A percentile compares a stretch with the other conserved stretches of the same genome.
Evolutionary conservation across 2,797 vertebrate genomes (phyloP).

Genomic region (Furcifer pardalis): DNA sequence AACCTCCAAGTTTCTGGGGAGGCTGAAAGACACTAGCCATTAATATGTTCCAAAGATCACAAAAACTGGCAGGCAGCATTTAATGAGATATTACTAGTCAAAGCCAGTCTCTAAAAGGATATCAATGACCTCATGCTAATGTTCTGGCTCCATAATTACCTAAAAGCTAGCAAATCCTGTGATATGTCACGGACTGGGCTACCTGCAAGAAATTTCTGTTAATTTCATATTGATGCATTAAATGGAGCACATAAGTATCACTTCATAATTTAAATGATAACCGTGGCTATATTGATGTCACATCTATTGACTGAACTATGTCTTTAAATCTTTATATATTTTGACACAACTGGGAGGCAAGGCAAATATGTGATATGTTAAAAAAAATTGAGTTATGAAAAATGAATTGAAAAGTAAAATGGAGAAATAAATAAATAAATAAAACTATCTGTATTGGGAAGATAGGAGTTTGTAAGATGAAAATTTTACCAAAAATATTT

Average conservation of each 20-base stretch:
- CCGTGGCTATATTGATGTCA: not conserved
- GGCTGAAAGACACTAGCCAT: not conserved
- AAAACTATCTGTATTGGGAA: too few species aligned
- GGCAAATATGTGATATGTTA: too few species aligned
- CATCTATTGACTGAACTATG: not conserved
- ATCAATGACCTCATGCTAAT: not conserved
- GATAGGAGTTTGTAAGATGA: too few species aligned
- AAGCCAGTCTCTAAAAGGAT: not conserved
- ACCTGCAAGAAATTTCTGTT: not conserved
- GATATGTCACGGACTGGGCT: not conserved
- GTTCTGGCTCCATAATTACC: not conserved
- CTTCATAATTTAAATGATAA: not conserved
- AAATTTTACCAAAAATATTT: too few species aligned
- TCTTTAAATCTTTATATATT: too few species aligned
- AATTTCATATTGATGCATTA: not conserved
- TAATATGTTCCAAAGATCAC: not conserved
- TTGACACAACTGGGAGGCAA: too few species aligned
- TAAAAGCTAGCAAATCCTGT: too few species aligned
- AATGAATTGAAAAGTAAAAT: too few species aligned
- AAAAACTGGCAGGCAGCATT: not conserved
- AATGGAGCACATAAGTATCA: not conserved
- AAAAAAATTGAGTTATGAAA: too few species aligned
- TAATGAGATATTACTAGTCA: not conserved
- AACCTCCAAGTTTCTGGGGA: not conserved
- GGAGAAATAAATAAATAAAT: too few species aligned